Conservation (phyloP, 2,888 invertebrate species). For the Pantelozetes paolii region DNA sequence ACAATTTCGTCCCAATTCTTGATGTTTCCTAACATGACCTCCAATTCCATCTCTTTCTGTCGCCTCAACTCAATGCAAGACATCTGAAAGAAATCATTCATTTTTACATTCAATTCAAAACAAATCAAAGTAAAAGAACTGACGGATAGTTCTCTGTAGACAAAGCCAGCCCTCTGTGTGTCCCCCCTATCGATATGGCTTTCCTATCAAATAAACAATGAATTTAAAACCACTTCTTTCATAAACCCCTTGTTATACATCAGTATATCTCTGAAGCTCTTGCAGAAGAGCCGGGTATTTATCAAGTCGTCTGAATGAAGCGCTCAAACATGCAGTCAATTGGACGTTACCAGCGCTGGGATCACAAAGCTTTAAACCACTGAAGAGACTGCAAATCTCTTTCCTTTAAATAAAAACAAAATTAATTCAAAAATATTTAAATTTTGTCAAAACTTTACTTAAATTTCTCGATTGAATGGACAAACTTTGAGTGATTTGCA, state of each 20-base stretch:
- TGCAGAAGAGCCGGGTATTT: constrained; percentile 82
- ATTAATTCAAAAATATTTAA: not conserved
- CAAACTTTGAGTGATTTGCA: constrained; percentile 87
- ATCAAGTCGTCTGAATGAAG: constrained; percentile 88
- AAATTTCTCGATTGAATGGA: constrained; percentile 84
- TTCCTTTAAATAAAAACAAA: constrained; percentile 7
- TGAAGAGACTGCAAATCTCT: constrained; percentile 3
- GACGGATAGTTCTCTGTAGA: constrained; percentile 91
- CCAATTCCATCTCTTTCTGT: constrained; percentile 91
- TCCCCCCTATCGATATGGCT: constrained; percentile 93
- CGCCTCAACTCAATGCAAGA: constrained; percentile 78
- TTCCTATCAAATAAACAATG: constrained; percentile 57
- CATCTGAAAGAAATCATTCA: constrained; percentile 60
- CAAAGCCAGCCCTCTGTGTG: constrained; percentile 86
- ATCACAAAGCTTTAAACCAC: not conserved
- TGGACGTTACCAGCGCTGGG: constrained; percentile 66
- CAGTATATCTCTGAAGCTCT: constrained; percentile 90
- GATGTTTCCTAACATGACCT: constrained; percentile 89
- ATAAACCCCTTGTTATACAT: constrained; percentile 55
- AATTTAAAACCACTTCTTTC: constrained; percentile 24
- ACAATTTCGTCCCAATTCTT: constrained; percentile 69
- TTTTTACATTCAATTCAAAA: constrained; percentile 23
- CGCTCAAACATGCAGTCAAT: constrained; percentile 84
- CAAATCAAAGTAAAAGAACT: constrained; percentile 52
- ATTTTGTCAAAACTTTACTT: constrained; percentile 61